These are phyloP conservation scores for Mola mola DNA, from an alignment of 2,113 vertebrate genomes.

Conservation along the genomic window DNA sequence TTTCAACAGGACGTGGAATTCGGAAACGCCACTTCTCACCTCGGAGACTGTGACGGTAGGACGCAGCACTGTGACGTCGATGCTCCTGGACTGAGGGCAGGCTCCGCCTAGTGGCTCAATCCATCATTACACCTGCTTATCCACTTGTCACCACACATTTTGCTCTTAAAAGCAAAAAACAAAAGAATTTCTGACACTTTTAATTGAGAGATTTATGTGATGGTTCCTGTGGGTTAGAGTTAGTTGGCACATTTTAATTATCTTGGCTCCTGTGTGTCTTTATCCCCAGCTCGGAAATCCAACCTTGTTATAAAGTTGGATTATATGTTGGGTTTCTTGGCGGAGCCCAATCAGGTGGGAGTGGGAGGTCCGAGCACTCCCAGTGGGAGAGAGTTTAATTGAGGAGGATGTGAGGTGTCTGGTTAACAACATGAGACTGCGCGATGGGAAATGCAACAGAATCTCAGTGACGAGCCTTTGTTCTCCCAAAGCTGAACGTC, in stretches of 20 bases:
- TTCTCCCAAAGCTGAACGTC: conserved; percentile 39
- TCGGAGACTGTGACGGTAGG: conserved; percentile 96
- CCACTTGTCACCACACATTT: conserved; percentile 37
- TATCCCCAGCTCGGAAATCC: conserved; percentile 6
- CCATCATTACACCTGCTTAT: conserved; percentile 36
- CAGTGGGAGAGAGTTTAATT: conserved; percentile 65
- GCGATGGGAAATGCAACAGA: conserved; percentile 16
- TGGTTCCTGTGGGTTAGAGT: conserved; percentile 13
- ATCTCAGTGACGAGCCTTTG: conserved; percentile 25
- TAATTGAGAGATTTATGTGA: not conserved
- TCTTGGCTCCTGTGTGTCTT: conserved; percentile 15
- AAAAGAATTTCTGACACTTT: not conserved
- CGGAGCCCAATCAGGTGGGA: conserved; percentile 25
- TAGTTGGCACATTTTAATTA: conserved; percentile 37
- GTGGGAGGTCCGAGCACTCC: conserved; percentile 39
- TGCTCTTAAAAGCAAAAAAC: conserved; percentile 20
- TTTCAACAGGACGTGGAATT: conserved; percentile 93
- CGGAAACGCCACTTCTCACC: conserved; percentile 89
- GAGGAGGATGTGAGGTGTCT: conserved; percentile 35
- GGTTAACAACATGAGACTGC: conserved; percentile 23
- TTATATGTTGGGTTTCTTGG: conserved; percentile 26
- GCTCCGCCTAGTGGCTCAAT: conserved; percentile 67
- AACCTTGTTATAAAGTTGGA: not conserved
- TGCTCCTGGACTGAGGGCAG: conserved; percentile 21
- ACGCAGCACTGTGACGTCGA: conserved; percentile 55